Conservation (phyloP, 2,797 vertebrate genomes). For the Gephyroberyx darwinii region DNA sequence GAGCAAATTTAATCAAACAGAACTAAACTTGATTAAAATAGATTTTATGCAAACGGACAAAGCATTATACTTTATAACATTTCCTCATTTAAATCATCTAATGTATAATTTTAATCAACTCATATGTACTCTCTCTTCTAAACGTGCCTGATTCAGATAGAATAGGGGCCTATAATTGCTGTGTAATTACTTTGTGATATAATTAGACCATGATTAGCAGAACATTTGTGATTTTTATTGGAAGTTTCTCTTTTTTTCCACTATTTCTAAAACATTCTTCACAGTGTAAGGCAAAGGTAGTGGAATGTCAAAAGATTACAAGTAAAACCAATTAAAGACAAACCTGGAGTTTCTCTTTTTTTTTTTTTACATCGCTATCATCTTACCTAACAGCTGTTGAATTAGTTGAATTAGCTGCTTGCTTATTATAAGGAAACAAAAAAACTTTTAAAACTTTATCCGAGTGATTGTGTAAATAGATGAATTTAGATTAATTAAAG, state of each 20-base stretch:
- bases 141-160: slow-evolving; percentile 68
- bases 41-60: slow-evolving; percentile 65
- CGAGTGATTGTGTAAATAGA: slow-evolving; percentile 5
- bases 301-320: slow-evolving; percentile 24
- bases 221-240: slow-evolving; percentile 67
- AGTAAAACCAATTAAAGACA: slow-evolving; percentile 39
- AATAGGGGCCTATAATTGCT: slow-evolving; percentile 74
- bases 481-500: not conserved
- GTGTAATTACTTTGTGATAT: slow-evolving; percentile 78
- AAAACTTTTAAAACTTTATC: slow-evolving; percentile 19
- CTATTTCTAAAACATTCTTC: slow-evolving; percentile 37
- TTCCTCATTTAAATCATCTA: slow-evolving; percentile 66
- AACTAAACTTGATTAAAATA: slow-evolving; percentile 72
- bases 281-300: slow-evolving; percentile 21
- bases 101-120: slow-evolving; percentile 79
- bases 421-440: slow-evolving; percentile 15
- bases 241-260: slow-evolving; percentile 30
- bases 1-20: slow-evolving; percentile 69
- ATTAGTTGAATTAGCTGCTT: slow-evolving; percentile 23
- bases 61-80: slow-evolving; percentile 70
- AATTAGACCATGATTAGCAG: slow-evolving; percentile 75
- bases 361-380: slow-evolving; percentile 5
- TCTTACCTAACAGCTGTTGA: slow-evolving; percentile 21
- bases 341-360: not conserved
- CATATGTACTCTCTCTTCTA: slow-evolving; percentile 73